Percentiles rank a stretch among this genome's conserved stretches.
Conservation (phyloP, 2,113 vertebrate genomes). For the Carassius gibelio region DNA sequence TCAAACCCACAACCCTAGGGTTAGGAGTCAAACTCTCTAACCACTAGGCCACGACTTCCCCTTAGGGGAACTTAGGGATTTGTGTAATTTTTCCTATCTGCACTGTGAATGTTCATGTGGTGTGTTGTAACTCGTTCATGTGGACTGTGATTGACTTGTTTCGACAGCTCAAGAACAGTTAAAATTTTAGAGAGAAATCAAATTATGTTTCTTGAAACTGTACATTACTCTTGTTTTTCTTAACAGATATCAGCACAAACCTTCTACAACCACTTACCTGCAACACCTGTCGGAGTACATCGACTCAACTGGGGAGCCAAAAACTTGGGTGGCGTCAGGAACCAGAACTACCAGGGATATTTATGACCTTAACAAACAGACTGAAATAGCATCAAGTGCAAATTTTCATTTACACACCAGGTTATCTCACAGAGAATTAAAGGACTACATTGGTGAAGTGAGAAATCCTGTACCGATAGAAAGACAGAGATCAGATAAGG, state of each 20-base stretch:
- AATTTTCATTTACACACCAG: not conserved
- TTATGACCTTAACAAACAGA: not conserved
- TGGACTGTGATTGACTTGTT: too few relatives aligned
- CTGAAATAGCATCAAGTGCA: not conserved
- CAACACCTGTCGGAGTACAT: not conserved
- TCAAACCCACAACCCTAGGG: too few relatives aligned
- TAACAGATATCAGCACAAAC: not conserved
- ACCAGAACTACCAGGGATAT: not conserved
- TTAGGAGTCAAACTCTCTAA: too few relatives aligned
- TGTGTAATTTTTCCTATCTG: too few relatives aligned
- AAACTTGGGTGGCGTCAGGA: not conserved
- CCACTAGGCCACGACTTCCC: too few relatives aligned
- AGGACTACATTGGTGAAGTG: not conserved
- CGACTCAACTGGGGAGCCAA: not conserved
- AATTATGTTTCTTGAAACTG: too few relatives aligned
- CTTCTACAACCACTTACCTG: not conserved
- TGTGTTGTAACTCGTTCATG: too few relatives aligned
- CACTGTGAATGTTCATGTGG: too few relatives aligned
- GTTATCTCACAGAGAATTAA: not conserved
- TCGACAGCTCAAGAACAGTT: too few relatives aligned
- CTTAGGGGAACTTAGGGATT: too few relatives aligned
- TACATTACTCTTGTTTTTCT: not conserved
- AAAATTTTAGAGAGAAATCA: too few relatives aligned
- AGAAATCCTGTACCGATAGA: not conserved
- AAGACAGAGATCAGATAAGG: conserved; percentile 41